These are phyloP conservation scores for Mobula birostris DNA, from an alignment of 2,113 vertebrate species.

Conservation along the genomic window DNA sequence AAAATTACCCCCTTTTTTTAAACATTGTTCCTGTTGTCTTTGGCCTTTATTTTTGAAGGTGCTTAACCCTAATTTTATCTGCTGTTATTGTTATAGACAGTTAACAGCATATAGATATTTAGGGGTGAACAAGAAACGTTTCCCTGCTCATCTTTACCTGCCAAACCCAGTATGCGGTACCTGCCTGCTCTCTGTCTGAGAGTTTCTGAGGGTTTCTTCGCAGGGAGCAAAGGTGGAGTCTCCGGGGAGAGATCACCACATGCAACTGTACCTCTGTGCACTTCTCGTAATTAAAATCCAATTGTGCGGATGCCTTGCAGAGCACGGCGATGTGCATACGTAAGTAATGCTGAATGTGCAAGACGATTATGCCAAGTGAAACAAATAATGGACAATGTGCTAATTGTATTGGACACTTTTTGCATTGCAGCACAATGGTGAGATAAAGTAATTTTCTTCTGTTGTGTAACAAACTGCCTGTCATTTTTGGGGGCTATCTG, in stretches of 20 bases:
- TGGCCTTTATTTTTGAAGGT: background rate
- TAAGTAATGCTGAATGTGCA: background rate
- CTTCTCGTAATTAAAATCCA: slow-evolving; percentile 7
- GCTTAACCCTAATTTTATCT: background rate
- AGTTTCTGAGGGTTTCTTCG: background rate
- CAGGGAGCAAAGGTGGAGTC: background rate
- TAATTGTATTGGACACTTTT: slow-evolving; percentile 12
- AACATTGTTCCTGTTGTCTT: background rate
- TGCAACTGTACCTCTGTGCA: background rate
- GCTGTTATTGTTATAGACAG: background rate
- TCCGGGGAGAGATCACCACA: background rate
- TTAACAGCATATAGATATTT: background rate
- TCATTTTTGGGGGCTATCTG: too few relatives aligned
- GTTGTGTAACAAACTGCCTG: background rate
- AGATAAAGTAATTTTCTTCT: slow-evolving; percentile 9
- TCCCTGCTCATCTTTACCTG: background rate
- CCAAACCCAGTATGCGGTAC: background rate
- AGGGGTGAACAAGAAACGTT: background rate
- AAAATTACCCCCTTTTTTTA: background rate
- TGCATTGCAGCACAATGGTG: background rate
- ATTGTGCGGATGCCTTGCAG: background rate
- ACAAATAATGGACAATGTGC: slow-evolving; percentile 8
- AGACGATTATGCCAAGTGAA: slow-evolving; percentile 9
- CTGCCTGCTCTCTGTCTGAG: background rate
- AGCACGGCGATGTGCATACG: background rate